A percentile compares a stretch with the other conserved stretches of the same genome.
These are phyloP conservation scores for Chrysolina americana DNA, from an alignment of 2,888 invertebrate species.

Conservation along the genomic window DNA sequence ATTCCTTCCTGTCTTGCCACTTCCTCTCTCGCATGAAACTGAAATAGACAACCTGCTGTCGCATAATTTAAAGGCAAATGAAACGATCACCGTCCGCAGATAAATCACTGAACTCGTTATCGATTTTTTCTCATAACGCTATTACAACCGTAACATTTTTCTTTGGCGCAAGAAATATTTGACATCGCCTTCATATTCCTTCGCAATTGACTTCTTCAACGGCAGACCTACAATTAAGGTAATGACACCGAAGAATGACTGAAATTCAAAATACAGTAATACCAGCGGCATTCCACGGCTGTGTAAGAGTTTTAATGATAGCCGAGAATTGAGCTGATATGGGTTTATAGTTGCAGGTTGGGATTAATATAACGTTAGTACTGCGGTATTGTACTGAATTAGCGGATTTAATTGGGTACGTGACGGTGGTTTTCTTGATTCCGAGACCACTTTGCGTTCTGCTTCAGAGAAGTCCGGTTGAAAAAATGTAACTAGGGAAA, in stretches of 20 bases:
- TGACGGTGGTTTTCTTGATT: slow-evolving; percentile 4
- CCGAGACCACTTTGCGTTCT: slow-evolving; percentile 3
- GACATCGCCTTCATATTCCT: slow-evolving; percentile 24
- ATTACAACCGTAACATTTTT: not conserved
- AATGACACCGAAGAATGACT: slow-evolving; percentile 21
- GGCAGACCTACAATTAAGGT: slow-evolving; percentile 19
- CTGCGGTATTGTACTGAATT: slow-evolving; percentile 16
- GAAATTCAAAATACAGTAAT: slow-evolving; percentile 24
- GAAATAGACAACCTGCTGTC: not conserved
- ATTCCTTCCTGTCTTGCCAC: too few species aligned
- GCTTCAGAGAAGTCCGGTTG: not conserved
- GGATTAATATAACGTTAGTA: slow-evolving; percentile 18
- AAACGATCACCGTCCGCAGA: not conserved
- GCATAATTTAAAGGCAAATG: not conserved
- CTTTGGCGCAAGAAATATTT: slow-evolving; percentile 14
- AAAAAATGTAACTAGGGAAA: not conserved
- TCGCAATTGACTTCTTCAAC: slow-evolving; percentile 27
- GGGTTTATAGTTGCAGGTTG: slow-evolving; percentile 11
- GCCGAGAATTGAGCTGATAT: slow-evolving; percentile 6
- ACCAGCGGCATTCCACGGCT: slow-evolving; percentile 14
- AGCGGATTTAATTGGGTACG: slow-evolving; percentile 19
- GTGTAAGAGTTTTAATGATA: slow-evolving; percentile 25
- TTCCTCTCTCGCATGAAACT: too few species aligned
- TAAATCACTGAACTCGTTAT: slow-evolving; percentile 8
- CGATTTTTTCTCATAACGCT: slow-evolving; percentile 3